Conservation (phyloP, 1,140 invertebrate species). For the Capitella teleta region DNA sequence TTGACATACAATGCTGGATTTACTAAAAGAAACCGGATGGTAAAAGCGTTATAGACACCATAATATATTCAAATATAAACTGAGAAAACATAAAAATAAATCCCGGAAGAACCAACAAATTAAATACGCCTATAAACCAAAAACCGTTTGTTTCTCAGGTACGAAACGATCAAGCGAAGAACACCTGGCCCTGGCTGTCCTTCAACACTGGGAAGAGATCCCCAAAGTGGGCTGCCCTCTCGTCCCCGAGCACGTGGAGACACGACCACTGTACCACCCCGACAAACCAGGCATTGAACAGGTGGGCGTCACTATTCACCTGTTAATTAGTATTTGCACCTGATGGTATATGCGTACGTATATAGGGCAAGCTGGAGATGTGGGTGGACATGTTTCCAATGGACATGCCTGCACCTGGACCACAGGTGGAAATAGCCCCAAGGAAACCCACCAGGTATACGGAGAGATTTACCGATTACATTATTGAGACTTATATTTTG, state of each 20-base stretch:
- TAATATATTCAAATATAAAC: no score
- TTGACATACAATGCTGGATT: no score
- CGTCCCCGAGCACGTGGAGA: slow-evolving; percentile 79
- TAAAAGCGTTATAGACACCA: no score
- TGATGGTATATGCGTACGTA: background rate
- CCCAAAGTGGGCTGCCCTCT: slow-evolving; percentile 59
- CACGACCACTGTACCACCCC: slow-evolving; percentile 71
- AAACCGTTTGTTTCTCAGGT: no score
- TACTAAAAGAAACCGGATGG: no score
- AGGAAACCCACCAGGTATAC: slow-evolving; percentile 56
- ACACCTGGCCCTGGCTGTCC: slow-evolving; percentile 67
- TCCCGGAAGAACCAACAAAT: no score
- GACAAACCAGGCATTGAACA: slow-evolving; percentile 82
- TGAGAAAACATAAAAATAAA: no score
- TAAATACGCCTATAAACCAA: no score
- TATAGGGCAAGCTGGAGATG: slow-evolving; percentile 73
- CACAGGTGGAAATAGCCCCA: slow-evolving; percentile 64
- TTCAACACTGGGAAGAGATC: slow-evolving; percentile 72
- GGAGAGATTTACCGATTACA: background rate
- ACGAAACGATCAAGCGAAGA: slow-evolving; percentile 46
- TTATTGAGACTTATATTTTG: background rate
- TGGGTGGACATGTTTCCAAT: slow-evolving; percentile 92
- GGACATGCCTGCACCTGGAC: slow-evolving; percentile 64
- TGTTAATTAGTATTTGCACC: background rate
- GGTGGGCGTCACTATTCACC: slow-evolving; percentile 28